Evolutionary conservation across 2,888 invertebrate species (phyloP).

Genomic region (Taenaris catops): DNA sequence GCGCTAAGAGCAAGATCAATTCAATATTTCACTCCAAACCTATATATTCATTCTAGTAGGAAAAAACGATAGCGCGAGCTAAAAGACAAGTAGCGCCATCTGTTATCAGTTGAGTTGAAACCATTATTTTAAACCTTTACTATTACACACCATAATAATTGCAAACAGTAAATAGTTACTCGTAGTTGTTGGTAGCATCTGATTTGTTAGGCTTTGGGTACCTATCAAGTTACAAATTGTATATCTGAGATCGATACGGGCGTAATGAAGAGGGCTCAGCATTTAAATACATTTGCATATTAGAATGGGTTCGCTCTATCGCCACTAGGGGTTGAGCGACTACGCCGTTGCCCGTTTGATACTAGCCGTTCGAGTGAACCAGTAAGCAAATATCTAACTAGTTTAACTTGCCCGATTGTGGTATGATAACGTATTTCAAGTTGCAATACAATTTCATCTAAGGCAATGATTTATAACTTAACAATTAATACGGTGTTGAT

Average conservation of each 20-base stretch:
- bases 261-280: constrained; percentile 78
- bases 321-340: constrained; percentile 19
- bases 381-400: constrained; percentile 11
- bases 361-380: constrained; percentile 16
- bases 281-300: constrained; percentile 80
- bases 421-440: constrained; percentile 9
- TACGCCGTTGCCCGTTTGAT: constrained; percentile 12
- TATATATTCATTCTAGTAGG: too few species aligned
- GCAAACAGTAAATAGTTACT: constrained; percentile 20
- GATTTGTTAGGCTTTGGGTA: constrained; percentile 61
- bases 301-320: constrained; percentile 68
- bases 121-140: too few species aligned
- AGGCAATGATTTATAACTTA: too few species aligned
- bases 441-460: too few species aligned
- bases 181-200: constrained; percentile 36
- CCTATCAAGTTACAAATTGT: constrained; percentile 77
- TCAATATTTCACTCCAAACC: too few species aligned
- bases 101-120: too few species aligned
- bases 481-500: too few species aligned
- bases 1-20: too few species aligned
- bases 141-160: too few species aligned
- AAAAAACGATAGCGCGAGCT: too few species aligned
- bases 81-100: too few species aligned
- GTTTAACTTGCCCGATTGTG: constrained; percentile 7
- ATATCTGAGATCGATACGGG: constrained; percentile 77